A percentile compares a stretch with the other conserved stretches of the same genome.
Evolutionary conservation across 2,113 vertebrate genomes (phyloP).

Genomic region (Progne subis): DNA sequence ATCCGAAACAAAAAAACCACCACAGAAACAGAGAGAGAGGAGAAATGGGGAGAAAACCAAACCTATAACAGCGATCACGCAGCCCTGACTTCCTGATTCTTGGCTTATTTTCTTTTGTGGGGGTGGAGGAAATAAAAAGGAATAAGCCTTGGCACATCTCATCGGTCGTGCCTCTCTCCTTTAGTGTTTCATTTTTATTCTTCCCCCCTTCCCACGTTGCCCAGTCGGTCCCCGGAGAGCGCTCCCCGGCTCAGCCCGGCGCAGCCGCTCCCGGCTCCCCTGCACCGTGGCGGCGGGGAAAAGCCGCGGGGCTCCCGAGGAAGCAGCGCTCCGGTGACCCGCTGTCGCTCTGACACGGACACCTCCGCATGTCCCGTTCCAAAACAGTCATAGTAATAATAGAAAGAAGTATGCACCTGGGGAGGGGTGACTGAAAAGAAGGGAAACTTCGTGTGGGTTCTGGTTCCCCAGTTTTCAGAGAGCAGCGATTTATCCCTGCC

Average conservation of each 20-base stretch:
- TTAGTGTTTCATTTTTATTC: too few species aligned
- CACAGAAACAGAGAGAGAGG: background rate
- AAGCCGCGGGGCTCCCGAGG: background rate
- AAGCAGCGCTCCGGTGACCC: background rate
- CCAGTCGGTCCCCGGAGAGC: background rate
- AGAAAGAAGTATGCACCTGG: background rate
- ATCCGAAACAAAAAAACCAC: background rate
- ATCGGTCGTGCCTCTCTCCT: background rate
- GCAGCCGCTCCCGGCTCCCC: background rate
- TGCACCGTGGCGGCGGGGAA: background rate
- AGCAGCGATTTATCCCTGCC: background rate
- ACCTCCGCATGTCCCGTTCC: background rate
- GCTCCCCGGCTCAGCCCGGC: background rate
- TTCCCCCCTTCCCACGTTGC: background rate
- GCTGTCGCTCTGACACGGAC: background rate
- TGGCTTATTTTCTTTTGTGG: conserved; percentile 33
- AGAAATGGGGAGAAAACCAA: background rate
- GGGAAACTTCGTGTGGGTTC: background rate
- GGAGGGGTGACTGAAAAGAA: background rate
- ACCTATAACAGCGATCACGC: background rate
- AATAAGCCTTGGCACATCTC: conserved; percentile 20
- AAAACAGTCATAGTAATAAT: too few species aligned
- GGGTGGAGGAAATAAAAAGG: conserved; percentile 43
- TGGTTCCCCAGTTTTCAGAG: background rate
- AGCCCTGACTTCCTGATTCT: conserved; percentile 45